Conservation (phyloP, 2,113 vertebrate species). For the Anoura caudifer region DNA sequence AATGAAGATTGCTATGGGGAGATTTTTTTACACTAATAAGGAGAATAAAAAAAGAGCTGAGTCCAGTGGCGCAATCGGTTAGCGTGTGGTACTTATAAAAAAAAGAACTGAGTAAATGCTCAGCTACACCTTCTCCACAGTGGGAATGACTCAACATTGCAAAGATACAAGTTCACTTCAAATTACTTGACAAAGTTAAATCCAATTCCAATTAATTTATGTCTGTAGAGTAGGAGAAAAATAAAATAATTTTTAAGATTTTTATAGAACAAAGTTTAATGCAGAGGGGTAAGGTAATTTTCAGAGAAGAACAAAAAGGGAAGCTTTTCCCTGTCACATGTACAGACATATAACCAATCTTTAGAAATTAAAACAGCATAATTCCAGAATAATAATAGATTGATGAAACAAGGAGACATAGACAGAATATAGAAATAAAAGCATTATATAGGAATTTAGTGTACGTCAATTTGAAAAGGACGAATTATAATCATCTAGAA, state of each 20-base stretch:
- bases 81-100: no score
- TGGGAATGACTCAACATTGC: background rate
- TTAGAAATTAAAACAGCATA: background rate
- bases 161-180: background rate
- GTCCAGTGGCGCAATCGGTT: no score
- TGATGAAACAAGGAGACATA: background rate
- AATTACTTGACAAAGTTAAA: background rate
- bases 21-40: background rate
- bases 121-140: background rate
- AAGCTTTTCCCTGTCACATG: background rate
- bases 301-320: background rate
- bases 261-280: background rate
- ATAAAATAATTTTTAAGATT: background rate
- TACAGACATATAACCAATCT: background rate
- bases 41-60: background rate
- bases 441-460: background rate
- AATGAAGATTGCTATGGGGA: background rate
- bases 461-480: background rate
- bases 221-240: background rate
- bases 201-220: background rate
- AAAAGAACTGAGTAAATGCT: background rate
- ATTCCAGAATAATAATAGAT: background rate
- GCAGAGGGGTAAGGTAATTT: background rate
- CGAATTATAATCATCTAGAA: background rate
- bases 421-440: background rate